Evolutionary conservation across 2,888 invertebrate species (phyloP).

Genomic region (Disparrhopalites patrizii): DNA sequence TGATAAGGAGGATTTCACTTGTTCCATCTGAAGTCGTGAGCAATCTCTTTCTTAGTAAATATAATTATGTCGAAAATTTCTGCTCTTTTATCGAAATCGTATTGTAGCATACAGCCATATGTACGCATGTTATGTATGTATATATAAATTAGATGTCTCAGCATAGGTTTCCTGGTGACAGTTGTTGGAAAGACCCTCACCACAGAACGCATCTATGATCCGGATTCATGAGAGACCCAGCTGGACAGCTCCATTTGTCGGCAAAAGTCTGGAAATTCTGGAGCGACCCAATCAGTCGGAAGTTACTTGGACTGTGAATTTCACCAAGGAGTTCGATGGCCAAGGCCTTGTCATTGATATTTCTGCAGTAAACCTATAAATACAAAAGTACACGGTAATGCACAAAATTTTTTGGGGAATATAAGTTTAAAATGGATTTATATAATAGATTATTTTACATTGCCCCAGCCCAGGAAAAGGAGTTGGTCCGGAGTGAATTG

Average conservation of each 20-base stretch:
- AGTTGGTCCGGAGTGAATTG: conserved; percentile 68
- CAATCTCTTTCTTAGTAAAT: no score
- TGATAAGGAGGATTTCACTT: no score
- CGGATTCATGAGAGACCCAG: conserved; percentile 57
- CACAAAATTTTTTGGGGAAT: background rate
- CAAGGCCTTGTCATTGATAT: conserved; percentile 69
- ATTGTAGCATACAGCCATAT: no score
- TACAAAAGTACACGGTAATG: background rate
- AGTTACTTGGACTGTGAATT: conserved; percentile 68
- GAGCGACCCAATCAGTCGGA: conserved; percentile 58
- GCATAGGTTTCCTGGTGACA: no score
- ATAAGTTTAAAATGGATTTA: background rate
- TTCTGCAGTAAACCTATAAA: conserved; percentile 75
- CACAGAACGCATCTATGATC: conserved; percentile 52
- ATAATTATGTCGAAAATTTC: no score
- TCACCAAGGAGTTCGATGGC: conserved; percentile 63
- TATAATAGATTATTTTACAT: conserved; percentile 55
- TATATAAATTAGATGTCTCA: no score
- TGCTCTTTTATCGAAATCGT: no score
- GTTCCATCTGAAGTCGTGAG: no score
- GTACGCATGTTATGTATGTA: no score
- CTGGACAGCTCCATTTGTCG: conserved; percentile 54
- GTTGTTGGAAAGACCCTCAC: no score
- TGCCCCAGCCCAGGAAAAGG: conserved; percentile 86
- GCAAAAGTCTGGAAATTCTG: conserved; percentile 57